Evolutionary conservation across 2,888 invertebrate genomes (phyloP).

Genomic region (Drosophila putrida): DNA sequence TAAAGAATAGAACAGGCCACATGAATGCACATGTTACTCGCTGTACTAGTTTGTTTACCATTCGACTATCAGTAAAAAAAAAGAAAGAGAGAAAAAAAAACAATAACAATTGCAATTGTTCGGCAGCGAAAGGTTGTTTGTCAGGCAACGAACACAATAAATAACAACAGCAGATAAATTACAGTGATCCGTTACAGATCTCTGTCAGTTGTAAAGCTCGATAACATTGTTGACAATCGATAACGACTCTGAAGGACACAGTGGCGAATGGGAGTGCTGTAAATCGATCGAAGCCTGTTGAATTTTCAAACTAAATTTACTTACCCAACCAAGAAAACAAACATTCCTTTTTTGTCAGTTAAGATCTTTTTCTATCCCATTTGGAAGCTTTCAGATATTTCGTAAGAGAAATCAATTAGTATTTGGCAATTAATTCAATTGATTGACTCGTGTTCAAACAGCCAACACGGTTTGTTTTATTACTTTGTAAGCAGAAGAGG

Average conservation of each 20-base stretch:
- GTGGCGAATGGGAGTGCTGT: not conserved
- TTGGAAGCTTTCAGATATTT: not conserved
- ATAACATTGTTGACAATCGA: conserved; percentile 18
- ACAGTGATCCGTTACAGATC: not conserved
- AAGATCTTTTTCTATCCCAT: not conserved
- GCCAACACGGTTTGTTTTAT: conserved; percentile 2
- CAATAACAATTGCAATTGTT: conserved; percentile 31
- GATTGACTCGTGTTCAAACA: conserved; percentile 1
- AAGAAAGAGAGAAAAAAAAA: conserved; percentile 5
- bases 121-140: conserved; percentile 33
- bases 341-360: not conserved
- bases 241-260: not conserved
- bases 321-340: not conserved
- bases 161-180: conserved; percentile 15
- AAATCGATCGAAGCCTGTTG: not conserved
- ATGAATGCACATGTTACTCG: conserved; percentile 43
- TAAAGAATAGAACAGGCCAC: conserved; percentile 19
- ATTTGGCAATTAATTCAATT: conserved; percentile 20
- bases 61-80: conserved; percentile 34
- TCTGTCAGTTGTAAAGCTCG: not conserved
- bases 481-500: conserved; percentile 13
- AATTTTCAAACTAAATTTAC: not conserved
- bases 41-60: conserved; percentile 54
- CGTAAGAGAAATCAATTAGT: conserved; percentile 13
- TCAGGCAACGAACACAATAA: conserved; percentile 26